Conservation (phyloP, 2,113 vertebrate species). For the Callaeas wilsoni region DNA sequence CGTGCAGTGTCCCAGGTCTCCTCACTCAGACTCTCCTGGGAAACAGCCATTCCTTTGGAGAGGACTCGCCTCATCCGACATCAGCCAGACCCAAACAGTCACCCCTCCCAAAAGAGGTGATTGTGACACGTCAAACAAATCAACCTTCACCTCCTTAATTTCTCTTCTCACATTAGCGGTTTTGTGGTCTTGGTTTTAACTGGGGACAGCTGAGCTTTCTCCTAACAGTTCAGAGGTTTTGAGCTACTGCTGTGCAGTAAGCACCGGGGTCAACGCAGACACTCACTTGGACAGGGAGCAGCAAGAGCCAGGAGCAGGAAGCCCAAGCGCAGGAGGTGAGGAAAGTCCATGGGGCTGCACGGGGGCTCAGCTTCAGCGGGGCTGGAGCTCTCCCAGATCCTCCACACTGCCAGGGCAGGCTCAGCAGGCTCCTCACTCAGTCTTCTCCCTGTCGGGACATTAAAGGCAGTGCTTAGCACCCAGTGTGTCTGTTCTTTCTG, state of each 20-base stretch:
- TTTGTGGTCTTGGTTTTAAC: background rate
- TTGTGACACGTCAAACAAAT: background rate
- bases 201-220: background rate
- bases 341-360: background rate
- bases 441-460: background rate
- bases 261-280: background rate
- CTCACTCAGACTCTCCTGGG: background rate
- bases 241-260: background rate
- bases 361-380: background rate
- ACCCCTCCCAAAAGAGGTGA: background rate
- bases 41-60: background rate
- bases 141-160: background rate
- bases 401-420: background rate
- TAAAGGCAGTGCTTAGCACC: background rate
- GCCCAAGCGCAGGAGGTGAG: accelerated
- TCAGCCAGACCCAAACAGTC: background rate
- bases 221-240: background rate
- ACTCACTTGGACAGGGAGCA: background rate
- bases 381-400: background rate
- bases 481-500: too few species aligned
- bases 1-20: background rate
- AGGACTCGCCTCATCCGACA: background rate
- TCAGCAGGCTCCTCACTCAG: background rate
- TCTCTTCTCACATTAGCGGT: background rate
- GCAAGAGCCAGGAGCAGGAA: background rate